Base-by-base conservation (phyloP, 2,888 invertebrate species). In the Linnaemya tessellans region DNA sequence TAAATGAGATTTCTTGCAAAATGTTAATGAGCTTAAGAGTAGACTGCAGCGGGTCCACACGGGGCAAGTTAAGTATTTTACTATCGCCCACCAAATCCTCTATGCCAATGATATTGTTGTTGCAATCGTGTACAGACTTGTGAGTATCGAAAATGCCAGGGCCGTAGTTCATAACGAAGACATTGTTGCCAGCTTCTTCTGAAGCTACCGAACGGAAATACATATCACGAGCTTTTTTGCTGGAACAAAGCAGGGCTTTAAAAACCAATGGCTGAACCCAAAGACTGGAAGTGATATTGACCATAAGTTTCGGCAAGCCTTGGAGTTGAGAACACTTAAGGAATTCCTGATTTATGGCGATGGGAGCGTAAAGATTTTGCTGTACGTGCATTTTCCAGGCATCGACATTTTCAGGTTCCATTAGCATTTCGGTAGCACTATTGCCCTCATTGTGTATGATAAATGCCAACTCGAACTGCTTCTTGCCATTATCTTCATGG, bases 191-290 rank as follows among this genome's bases (percentile, higher is more conserved):
- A 60, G 89, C 89, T 80, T 91, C 91, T 77, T 90, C 91, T 25
- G 90, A 87, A 13, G 91, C 91, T 89, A 92, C 89, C 15, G 91
- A 87, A 49, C 91, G 92, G 87, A 92, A 92, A 80, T 92, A 92
- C 92, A 91, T 92, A 38, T 92, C 92, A 9, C 91, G 90, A 1
- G 91, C 90, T 56, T 89, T 89, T 73, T 89, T 90, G 77, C 90
- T 91, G 13, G 92, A 92, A 84, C 92, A 91, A 41, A 89, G 86
- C 51, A 92, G 51, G 7, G 89, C 88, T 13, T 70, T 89, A 65
- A 88, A 90, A 67, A 90, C 84, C 80, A 92, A 74, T 0, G 91
- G 92, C 65, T 88, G 88, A 22, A 92, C 79, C 71, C 87, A 87
- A 43, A 90, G 86, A 74, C 89, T 90, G 7, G 92, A 90, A 18